A percentile compares a stretch with the other conserved stretches of the same genome.
phyloP scores from a whole-genome alignment of 2,113 vertebrate genomes.

The Rhinolophus sinicus region DNA sequence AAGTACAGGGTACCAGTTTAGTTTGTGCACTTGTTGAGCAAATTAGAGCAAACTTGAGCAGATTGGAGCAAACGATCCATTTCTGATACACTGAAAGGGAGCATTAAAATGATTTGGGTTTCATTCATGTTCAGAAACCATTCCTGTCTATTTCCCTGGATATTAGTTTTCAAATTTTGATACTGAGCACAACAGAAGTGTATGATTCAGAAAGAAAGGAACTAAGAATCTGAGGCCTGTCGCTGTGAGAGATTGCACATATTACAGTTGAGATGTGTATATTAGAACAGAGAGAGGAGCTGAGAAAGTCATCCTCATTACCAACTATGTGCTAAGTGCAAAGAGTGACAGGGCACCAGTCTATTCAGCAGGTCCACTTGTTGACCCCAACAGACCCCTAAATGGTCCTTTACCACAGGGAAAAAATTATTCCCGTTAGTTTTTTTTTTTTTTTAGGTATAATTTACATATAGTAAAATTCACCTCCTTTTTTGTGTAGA shows the following conservation, averaged over 20 bases:
- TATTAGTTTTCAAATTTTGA: constrained; percentile 56
- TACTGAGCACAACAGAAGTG: constrained; percentile 4
- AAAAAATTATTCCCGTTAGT: not conserved
- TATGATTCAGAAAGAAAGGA: not conserved
- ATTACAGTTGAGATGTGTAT: not conserved
- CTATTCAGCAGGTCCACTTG: not conserved
- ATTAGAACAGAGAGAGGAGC: not conserved
- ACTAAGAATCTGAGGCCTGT: not conserved
- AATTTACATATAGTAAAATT: not conserved
- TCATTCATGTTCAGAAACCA: constrained; percentile 34
- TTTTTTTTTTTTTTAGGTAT: not conserved
- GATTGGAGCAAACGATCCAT: not conserved
- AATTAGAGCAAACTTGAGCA: not conserved
- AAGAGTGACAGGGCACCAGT: too few relatives aligned
- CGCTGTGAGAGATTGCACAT: not conserved
- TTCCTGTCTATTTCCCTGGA: not conserved
- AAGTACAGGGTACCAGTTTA: not conserved
- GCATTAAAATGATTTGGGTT: not conserved
- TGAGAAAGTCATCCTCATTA: not conserved
- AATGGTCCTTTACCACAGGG: not conserved
- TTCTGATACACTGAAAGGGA: not conserved
- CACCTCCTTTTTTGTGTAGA: not conserved
- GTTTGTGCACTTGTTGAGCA: not conserved
- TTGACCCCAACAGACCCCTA: not conserved
- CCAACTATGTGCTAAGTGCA: not conserved